Conservation (phyloP, 2,797 vertebrate genomes). For the Hozukius guyotensis region DNA sequence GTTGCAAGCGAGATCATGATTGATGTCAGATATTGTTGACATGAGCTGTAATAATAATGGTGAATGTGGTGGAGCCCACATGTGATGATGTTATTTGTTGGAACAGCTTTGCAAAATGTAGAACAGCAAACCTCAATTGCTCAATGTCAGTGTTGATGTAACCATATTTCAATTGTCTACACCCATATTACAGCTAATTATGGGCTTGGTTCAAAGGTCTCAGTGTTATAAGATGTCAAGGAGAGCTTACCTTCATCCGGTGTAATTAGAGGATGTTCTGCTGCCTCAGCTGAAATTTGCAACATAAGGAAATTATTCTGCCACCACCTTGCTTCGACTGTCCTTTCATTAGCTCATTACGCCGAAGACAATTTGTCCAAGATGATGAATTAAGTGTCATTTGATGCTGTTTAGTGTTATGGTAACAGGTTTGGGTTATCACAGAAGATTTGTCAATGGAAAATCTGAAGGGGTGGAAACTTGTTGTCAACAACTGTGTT, state of each 20-base stretch:
- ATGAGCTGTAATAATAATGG: slow-evolving; percentile 35
- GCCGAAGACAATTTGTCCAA: slow-evolving; percentile 45
- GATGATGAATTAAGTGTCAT: slow-evolving; percentile 45
- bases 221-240: slow-evolving; percentile 52
- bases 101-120: slow-evolving; percentile 53
- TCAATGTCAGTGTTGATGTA: slow-evolving; percentile 57
- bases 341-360: slow-evolving; percentile 51
- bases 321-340: slow-evolving; percentile 17
- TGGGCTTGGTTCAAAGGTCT: slow-evolving; percentile 49
- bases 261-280: slow-evolving; percentile 53
- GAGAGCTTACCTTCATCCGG: slow-evolving; percentile 52
- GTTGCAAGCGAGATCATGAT: slow-evolving; percentile 28
- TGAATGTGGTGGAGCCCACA: slow-evolving; percentile 41
- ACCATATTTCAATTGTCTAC: slow-evolving; percentile 51
- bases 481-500: slow-evolving; percentile 61
- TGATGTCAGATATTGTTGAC: slow-evolving; percentile 35
- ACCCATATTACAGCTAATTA: slow-evolving; percentile 63
- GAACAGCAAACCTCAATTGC: slow-evolving; percentile 37
- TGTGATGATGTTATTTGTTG: slow-evolving; percentile 58
- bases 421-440: slow-evolving; percentile 40
- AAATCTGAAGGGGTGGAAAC: slow-evolving; percentile 65
- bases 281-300: slow-evolving; percentile 22
- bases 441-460: slow-evolving; percentile 49
- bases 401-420: slow-evolving; percentile 34
- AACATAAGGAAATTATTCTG: slow-evolving; percentile 52